phyloP scores from a whole-genome alignment of 2,888 invertebrate genomes.

The Pyralis farinalis region DNA sequence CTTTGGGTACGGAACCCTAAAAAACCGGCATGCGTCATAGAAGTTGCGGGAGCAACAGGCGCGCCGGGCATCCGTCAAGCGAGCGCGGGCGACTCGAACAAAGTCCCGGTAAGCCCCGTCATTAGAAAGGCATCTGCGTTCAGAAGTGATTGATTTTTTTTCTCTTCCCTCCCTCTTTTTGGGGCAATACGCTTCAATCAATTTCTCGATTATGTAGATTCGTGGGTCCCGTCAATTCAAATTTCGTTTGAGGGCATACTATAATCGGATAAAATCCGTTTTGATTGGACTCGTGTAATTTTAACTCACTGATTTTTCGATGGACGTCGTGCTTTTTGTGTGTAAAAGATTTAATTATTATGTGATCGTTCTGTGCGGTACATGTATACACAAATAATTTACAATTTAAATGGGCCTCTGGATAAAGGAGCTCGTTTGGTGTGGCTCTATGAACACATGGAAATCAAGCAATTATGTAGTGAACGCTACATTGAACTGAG shows the following conservation, averaged over 20 bases:
- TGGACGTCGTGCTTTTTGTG: constrained; percentile 11
- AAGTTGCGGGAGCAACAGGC: constrained; percentile 25
- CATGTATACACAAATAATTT: not conserved
- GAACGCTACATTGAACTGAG: no score
- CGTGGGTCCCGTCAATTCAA: constrained; percentile 48
- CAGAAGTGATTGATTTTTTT: constrained; percentile 57
- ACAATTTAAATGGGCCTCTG: no score
- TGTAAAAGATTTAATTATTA: constrained; percentile 14
- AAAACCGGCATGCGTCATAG: no score
- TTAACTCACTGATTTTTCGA: constrained; percentile 41
- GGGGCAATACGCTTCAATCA: constrained; percentile 68
- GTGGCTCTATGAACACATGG: no score
- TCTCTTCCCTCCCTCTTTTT: constrained; percentile 42
- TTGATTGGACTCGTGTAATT: constrained; percentile 50
- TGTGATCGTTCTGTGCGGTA: constrained; percentile 6
- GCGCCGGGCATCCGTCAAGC: no score
- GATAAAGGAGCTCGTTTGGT: no score
- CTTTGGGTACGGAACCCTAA: no score
- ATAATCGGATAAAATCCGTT: constrained; percentile 49
- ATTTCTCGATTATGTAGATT: constrained; percentile 74
- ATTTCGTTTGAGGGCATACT: constrained; percentile 40
- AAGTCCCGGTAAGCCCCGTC: constrained; percentile 25
- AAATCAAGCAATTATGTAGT: no score
- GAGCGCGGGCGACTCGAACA: constrained; percentile 1
- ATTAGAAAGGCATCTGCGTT: constrained; percentile 61